phyloP scores from a whole-genome alignment of 2,113 vertebrate genomes.

The Sakesphorus luctuosus region DNA sequence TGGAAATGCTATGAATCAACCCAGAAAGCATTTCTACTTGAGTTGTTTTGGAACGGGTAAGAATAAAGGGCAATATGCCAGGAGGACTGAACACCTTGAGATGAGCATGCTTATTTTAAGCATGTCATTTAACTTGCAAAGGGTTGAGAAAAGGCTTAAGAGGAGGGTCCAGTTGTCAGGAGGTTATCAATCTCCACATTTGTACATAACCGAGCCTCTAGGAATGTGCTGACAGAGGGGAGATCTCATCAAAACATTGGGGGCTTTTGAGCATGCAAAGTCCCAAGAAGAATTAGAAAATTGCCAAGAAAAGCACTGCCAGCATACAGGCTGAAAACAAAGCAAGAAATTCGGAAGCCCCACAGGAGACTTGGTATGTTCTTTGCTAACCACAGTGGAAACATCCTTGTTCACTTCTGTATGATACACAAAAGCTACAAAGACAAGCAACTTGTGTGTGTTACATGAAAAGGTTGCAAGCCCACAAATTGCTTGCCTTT shows the following conservation, averaged over 20 bases:
- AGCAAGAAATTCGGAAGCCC: background rate
- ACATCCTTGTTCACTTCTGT: background rate
- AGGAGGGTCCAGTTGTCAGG: background rate
- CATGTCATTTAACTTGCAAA: background rate
- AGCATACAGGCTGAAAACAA: background rate
- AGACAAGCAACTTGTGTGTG: background rate
- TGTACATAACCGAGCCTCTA: background rate
- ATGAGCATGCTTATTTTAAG: background rate
- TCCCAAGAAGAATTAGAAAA: background rate
- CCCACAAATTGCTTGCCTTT: background rate
- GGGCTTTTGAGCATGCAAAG: background rate
- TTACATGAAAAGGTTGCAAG: background rate
- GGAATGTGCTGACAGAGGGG: background rate
- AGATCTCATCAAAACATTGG: background rate
- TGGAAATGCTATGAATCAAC: background rate
- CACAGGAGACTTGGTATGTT: accelerated
- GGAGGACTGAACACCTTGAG: background rate
- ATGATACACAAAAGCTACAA: background rate
- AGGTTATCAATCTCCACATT: background rate
- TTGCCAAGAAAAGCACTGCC: background rate
- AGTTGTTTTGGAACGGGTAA: background rate
- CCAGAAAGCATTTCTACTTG: background rate
- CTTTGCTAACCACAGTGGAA: background rate
- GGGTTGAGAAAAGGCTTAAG: background rate
- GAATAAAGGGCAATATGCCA: background rate